These are phyloP conservation scores for Parascotia fuliginaria DNA, from an alignment of 2,888 invertebrate genomes.

Conservation along the genomic window DNA sequence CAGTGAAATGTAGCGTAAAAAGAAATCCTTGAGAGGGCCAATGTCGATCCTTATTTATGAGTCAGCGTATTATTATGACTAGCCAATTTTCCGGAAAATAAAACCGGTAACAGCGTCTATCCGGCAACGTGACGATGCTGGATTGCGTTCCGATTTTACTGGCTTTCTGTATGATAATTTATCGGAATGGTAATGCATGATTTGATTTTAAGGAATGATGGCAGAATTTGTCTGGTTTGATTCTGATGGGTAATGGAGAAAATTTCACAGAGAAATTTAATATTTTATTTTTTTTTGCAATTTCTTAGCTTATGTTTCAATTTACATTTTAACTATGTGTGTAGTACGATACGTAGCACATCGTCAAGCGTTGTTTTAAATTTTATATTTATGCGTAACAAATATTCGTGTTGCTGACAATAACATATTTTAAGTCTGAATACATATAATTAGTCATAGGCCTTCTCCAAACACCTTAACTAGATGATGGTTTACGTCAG, in stretches of 20 bases:
- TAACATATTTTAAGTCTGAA: no score
- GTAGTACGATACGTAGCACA: no score
- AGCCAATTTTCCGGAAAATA: conserved; percentile 83
- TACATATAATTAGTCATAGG: no score
- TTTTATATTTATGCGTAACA: no score
- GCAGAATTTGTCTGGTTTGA: conserved; percentile 5
- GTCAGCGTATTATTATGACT: conserved; percentile 83
- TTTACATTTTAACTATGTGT: no score
- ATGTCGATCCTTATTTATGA: conserved; percentile 84
- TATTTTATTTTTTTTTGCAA: no score
- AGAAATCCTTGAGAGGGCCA: conserved; percentile 78
- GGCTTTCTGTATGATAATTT: conserved; percentile 71
- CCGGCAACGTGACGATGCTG: conserved; percentile 62
- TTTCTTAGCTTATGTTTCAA: no score
- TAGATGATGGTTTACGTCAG: no score
- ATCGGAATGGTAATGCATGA: conserved; percentile 39
- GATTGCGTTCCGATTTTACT: conserved; percentile 68
- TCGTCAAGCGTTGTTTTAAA: no score
- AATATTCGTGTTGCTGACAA: no score
- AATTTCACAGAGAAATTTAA: no score
- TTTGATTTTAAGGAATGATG: conserved; percentile 44
- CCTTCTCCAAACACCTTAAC: no score
- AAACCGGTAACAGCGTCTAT: conserved; percentile 68
- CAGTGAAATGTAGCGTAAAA: conserved; percentile 81
- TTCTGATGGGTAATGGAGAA: background rate